Base-by-base conservation (phyloP, 2,888 invertebrate genomes). In the Yponomeuta malinellus region DNA sequence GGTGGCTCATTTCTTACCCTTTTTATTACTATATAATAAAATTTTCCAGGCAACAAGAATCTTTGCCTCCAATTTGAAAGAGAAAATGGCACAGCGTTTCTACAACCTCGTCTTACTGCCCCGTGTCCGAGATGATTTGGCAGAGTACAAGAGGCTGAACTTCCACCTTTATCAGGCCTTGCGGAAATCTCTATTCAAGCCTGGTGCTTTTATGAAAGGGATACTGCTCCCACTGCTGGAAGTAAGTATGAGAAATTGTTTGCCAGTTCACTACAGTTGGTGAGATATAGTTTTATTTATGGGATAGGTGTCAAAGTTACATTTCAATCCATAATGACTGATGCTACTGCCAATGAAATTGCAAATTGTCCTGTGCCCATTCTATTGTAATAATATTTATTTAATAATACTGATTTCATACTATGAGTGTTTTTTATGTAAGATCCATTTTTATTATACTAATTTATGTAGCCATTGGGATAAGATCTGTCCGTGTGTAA, bases 181-280 rank as follows among this genome's bases (percentile, higher is more conserved):
- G 69, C 94, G 96, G 74, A 98, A 99, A 87, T 94, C 99, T 0
- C 93, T 99, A 0, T 99, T 97, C 86, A 99, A 99, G 84, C 99
- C 99, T 65, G 98, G 97, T 33, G 99, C 97, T 65, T 99, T 99
- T 80, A 99, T 99, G 97, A 99, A 99, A 92, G 99, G 95, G 66
- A 93, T 96, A 75, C 85, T 96, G 69, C 81, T 96, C 72, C 96
- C 96, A 0, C 85, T 96, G 66, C 86, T 96, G 63, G 96, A 95
- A 84, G 93, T 93, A 80, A 83, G 76, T 78, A 68, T 71, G 10
- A 52, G 15, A 37, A 23, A 48, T 12, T 59, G 2, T 59, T 59
- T 15, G 3, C 15, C 52, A 12, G 52, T 5, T 37, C 4, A 37
- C 37, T 37, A 5, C 23, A 23, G 23, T 23, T 23, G 23, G 23